Percentiles rank a stretch among this genome's conserved stretches.
phyloP scores from a whole-genome alignment of 2,113 vertebrate species.

The Verasper variegatus region DNA sequence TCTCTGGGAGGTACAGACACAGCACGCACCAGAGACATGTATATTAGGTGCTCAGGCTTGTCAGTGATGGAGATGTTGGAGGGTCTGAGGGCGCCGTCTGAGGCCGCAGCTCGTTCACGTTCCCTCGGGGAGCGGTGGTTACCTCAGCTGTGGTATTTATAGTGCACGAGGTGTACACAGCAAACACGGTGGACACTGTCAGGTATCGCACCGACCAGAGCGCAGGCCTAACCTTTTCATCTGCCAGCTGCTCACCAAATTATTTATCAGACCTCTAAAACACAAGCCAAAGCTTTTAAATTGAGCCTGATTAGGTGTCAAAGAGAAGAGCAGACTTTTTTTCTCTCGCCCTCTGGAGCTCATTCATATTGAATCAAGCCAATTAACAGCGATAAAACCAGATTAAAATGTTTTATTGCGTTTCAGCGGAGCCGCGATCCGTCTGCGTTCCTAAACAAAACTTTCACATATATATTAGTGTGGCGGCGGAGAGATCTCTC shows the following conservation, averaged over 20 bases:
- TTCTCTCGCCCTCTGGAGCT: conserved; percentile 46
- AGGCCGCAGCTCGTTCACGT: background rate
- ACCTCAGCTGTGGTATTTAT: conserved; percentile 60
- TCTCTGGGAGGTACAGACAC: background rate
- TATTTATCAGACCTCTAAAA: conserved; percentile 44
- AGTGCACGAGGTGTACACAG: conserved; percentile 60
- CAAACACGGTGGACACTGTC: conserved; percentile 54
- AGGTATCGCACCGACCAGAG: conserved; percentile 29
- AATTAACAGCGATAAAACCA: conserved; percentile 55
- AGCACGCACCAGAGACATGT: background rate
- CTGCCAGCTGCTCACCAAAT: conserved; percentile 47
- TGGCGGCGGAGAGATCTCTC: conserved; percentile 39
- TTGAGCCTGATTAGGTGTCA: conserved; percentile 53
- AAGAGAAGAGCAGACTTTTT: conserved; percentile 36
- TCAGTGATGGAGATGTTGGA: conserved; percentile 19
- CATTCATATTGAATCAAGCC: conserved; percentile 56
- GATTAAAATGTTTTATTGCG: conserved; percentile 66
- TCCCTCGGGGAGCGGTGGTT: conserved; percentile 21
- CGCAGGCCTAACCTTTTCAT: conserved; percentile 38
- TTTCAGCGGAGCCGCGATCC: conserved; percentile 27
- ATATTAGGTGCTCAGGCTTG: background rate
- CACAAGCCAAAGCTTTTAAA: conserved; percentile 30
- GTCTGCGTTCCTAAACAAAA: conserved; percentile 39
- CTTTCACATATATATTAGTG: conserved; percentile 22
- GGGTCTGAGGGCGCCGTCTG: background rate